Conservation (phyloP, 2,888 invertebrate genomes). For the Dolichomitus sp. region DNA sequence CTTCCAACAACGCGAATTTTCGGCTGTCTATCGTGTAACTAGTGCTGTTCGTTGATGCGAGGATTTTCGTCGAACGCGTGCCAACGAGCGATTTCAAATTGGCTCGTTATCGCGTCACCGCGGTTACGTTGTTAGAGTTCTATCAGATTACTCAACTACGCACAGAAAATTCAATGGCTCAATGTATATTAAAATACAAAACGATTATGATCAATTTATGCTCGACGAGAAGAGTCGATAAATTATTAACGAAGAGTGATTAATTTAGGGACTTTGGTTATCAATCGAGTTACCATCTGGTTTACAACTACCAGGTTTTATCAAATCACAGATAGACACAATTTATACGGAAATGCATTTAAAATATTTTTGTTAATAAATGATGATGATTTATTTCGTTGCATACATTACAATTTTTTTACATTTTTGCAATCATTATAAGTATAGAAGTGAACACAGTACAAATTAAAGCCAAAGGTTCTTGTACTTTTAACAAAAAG, state of each 20-base stretch:
- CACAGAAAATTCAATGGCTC: slow-evolving; percentile 2
- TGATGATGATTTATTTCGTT: no score
- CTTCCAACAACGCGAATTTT: slow-evolving; percentile 29
- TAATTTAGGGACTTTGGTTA: not conserved
- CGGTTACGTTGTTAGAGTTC: not conserved
- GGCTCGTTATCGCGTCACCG: slow-evolving; percentile 56
- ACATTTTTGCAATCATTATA: no score
- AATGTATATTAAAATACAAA: slow-evolving; percentile 13
- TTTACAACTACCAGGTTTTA: no score
- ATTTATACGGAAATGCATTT: no score
- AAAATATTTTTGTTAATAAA: no score
- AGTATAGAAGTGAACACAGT: no score
- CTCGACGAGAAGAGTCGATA: not conserved
- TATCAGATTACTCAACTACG: slow-evolving; percentile 2
- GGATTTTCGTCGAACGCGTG: slow-evolving; percentile 20
- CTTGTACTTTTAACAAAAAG: no score
- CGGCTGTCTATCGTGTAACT: slow-evolving; percentile 27
- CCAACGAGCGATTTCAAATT: slow-evolving; percentile 41
- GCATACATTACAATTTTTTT: no score
- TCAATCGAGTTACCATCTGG: not conserved
- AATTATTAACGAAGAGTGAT: not conserved
- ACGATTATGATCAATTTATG: not conserved
- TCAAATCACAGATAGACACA: no score
- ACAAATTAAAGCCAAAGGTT: no score
- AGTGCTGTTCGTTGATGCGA: slow-evolving; percentile 13